Percentiles rank a stretch among this genome's conserved stretches.
Conservation (phyloP, 2,113 vertebrate genomes). For the Speoplatyrhinus poulsoni region DNA sequence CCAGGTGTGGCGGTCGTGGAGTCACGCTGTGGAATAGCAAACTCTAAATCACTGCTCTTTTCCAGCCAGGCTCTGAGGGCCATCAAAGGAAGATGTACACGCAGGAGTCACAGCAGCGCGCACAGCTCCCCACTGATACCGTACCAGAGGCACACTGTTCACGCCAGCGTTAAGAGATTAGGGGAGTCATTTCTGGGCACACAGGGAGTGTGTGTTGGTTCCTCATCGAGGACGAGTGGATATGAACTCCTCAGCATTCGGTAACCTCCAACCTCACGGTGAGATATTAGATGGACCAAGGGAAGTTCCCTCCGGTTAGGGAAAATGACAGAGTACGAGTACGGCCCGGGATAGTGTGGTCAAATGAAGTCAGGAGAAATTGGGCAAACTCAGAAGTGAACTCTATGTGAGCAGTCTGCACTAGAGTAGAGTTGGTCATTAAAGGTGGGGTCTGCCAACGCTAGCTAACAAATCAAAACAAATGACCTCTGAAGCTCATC, state of each 20-base stretch:
- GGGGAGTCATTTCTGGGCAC: constrained; percentile 42
- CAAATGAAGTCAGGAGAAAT: constrained; percentile 8
- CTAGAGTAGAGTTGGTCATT: too few relatives aligned
- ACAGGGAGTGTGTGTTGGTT: constrained; percentile 25
- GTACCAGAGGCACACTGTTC: constrained; percentile 17
- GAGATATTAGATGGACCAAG: constrained; percentile 43
- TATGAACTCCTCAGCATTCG: constrained; percentile 54
- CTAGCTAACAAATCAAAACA: too few relatives aligned
- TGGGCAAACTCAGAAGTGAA: background rate
- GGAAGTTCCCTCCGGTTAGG: constrained; percentile 24
- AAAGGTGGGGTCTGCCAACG: too few relatives aligned
- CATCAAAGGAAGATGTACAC: constrained; percentile 34
- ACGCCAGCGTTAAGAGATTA: constrained; percentile 18
- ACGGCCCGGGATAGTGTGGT: constrained; percentile 33
- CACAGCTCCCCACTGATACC: background rate
- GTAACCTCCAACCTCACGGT: constrained; percentile 49
- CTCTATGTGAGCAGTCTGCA: too few relatives aligned
- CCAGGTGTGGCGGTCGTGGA: constrained; percentile 45
- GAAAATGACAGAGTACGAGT: constrained; percentile 56
- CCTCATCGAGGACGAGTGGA: constrained; percentile 38
- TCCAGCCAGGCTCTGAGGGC: constrained; percentile 41
- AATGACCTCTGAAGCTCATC: too few relatives aligned
- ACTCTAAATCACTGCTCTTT: constrained; percentile 64
- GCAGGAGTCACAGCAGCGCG: too few relatives aligned
- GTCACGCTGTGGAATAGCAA: constrained; percentile 54